These are phyloP conservation scores for Sebastes aleutianus DNA, from an alignment of 2,797 vertebrate genomes.

Conservation along the genomic window DNA sequence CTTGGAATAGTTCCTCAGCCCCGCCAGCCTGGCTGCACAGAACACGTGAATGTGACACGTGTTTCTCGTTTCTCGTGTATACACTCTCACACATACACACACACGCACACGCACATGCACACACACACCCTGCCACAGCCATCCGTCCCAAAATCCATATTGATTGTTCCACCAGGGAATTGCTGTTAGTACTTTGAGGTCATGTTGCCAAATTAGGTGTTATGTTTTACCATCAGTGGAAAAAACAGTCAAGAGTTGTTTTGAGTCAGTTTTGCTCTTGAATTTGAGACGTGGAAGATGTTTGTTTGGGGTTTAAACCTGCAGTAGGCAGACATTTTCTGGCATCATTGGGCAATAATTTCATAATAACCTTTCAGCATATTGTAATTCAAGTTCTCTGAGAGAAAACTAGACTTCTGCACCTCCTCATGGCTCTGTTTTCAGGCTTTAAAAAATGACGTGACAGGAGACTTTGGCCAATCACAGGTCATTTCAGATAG, in stretches of 20 bases:
- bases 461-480: no score
- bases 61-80: constrained; percentile 45
- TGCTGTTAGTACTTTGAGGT: constrained; percentile 17
- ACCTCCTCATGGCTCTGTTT: no score
- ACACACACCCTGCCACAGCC: constrained; percentile 9
- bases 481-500: no score
- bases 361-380: no score
- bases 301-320: not conserved
- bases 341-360: no score
- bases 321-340: no score
- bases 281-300: not conserved
- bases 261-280: not conserved
- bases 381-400: no score
- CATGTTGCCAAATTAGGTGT: constrained; percentile 1
- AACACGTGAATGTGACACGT: constrained; percentile 66
- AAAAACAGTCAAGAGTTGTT: not conserved
- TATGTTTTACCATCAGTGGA: constrained; percentile 10
- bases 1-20: constrained; percentile 68
- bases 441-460: no score
- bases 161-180: constrained; percentile 56
- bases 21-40: constrained; percentile 50
- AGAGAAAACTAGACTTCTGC: no score
- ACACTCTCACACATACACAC: not conserved
- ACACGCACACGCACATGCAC: not conserved
- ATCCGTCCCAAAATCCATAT: constrained; percentile 46